Base-by-base conservation (phyloP, 2,888 invertebrate species). In the Flabesymbios commensalis region DNA sequence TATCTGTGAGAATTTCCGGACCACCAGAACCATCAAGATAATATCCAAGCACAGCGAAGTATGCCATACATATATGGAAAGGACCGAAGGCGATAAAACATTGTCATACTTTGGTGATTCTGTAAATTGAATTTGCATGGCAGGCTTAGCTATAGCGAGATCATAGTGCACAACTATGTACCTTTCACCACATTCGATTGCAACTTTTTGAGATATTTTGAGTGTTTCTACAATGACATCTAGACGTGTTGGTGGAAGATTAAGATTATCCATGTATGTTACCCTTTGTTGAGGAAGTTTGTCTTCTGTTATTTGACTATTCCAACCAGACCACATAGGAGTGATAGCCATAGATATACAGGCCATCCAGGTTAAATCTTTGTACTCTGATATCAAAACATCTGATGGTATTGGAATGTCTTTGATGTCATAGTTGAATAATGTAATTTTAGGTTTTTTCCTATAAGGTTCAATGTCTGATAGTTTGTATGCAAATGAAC, bases 51-150 rank as follows among this genome's bases (percentile, higher is more conserved):
- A 65, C 63, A n/a, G 52, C 63, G 53, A 69, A 67, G 26, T 63
- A 69, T 28, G 64, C 65, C 53, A 71, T 48, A 10, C 51, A 31
- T 14, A 71, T 64, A 33, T 72, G 67, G 51, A 70, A 72, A n/a
- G 61, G 47, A 10, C 71, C 71, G 36, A 58, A 58, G 31, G 26
- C 26, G 17, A 58, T 58, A 28, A 58, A 7, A 52, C 39, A 39
- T 52, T 51, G 51, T 58, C 52, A 52, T 17, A 58, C n/a, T 3
- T 3, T 4, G 52, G 52, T n/a, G 51, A 7, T 52, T 58, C 58
- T 39, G 5, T 3, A 22, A 39, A 5, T 28, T 58, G 58, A 4
- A 58, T 58, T 24, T 51, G 51, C 10, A 39, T 7, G 14, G 58
- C 58, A 39, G 39, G 49, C 28, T 52, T 51, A 24, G 51, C 58